Evolutionary conservation across 2,113 vertebrate species (phyloP).

Genomic region (Acanthisitta chloris): DNA sequence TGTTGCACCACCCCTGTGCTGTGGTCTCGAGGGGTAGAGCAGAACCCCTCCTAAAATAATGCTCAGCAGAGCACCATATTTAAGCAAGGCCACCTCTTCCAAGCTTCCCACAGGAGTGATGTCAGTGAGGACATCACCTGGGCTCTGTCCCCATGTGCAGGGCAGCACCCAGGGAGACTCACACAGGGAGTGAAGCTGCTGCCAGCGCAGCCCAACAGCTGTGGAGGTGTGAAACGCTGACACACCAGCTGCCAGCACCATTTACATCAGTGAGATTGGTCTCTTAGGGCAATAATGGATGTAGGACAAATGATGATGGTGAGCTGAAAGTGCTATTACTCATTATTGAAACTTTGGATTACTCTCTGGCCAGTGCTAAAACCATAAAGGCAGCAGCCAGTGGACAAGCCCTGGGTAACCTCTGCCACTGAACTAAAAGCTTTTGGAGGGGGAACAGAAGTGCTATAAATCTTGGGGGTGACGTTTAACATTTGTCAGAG

Average conservation of each 20-base stretch:
- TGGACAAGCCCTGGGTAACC: constrained; percentile 62
- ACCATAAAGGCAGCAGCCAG: constrained; percentile 42
- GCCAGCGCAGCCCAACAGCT: constrained; percentile 3
- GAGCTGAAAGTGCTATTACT: constrained; percentile 72
- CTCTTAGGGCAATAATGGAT: constrained; percentile 75
- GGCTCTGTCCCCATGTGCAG: accelerated
- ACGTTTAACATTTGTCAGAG: constrained; percentile 76
- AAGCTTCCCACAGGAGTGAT: neutral
- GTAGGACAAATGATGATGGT: constrained; percentile 76
- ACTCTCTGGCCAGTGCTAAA: constrained; percentile 60
- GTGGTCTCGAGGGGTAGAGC: neutral
- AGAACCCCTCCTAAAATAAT: neutral
- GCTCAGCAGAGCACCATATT: neutral
- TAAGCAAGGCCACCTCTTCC: neutral
- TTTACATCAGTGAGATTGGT: constrained; percentile 61
- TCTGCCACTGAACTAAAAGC: constrained; percentile 79
- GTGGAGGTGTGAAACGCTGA: constrained; percentile 66
- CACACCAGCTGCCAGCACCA: constrained; percentile 70
- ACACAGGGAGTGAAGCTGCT: neutral
- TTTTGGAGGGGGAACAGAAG: constrained; percentile 69
- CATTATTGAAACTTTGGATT: constrained; percentile 65
- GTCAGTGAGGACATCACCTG: neutral
- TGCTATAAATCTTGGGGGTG: constrained; percentile 73
- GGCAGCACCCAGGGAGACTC: neutral
- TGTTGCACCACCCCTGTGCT: accelerated